Base-by-base conservation (phyloP, 2,888 invertebrate species). In the Oscheius onirici region DNA sequence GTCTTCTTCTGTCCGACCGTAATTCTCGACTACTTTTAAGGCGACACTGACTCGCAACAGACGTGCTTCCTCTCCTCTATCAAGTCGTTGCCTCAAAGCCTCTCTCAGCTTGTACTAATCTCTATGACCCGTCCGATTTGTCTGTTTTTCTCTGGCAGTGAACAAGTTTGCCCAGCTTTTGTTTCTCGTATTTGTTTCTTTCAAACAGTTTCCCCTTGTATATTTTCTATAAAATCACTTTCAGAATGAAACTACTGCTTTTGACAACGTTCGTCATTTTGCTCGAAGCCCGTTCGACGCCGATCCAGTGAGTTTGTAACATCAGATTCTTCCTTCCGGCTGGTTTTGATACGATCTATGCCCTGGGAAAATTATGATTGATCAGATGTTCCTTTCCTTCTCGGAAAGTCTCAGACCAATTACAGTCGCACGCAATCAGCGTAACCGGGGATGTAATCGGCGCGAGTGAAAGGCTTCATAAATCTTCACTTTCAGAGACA, bases 401-500 rank as follows among this genome's bases (percentile, higher is more conserved):
- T 13, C 52, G 13, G 6, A n/a, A n/a, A n/a, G n/a, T 11, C n/a
- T 55, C n/a, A 24, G 15, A 24, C 10, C 20, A 24, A 11, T 24
- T 22, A 11, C 22, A 51, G 1, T 20, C 10, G 22, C 51, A 13
- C 8, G n/a, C 5, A n/a, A 55, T 26, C 55, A 55, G 55, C 55
- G 26, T 55, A 26, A 55, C 55, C 26, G 24, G 26, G 26, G 51
- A 24, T 51, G 20, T 51, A 22, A 20, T 20, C 22, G 51, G 46
- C 46, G 46, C 20, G 46, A 46, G n/a, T 15, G 20, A 46, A 46
- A 15, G 46, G 46, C 46, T 20, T 46, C 5, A 17, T 20, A 46
- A 46, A 17, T 46, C n/a, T 46, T 20, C 46, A 20, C 28, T 57
- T 58, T 58, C 43, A 58, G 58, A 41, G 58, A 58, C 24, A 58